Evolutionary conservation across 2,797 vertebrate species (phyloP).

Genomic region (Danio aesculapii): DNA sequence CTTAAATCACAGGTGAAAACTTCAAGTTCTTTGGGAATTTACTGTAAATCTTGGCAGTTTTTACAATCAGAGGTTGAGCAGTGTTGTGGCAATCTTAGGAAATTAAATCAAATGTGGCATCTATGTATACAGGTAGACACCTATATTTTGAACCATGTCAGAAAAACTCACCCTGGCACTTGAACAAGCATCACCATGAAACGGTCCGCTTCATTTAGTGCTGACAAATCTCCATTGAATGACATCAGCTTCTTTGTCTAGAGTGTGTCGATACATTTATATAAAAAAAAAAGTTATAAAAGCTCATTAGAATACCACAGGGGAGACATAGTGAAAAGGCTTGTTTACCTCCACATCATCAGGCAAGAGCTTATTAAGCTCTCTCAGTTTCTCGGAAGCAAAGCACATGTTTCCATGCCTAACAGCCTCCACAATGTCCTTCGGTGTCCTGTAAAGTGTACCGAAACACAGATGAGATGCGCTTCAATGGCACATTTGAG

Average conservation of each 20-base stretch:
- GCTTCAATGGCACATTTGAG: not conserved
- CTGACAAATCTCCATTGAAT: slow-evolving; percentile 73
- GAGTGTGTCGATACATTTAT: not conserved
- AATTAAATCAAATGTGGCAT: not conserved
- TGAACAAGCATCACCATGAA: slow-evolving; percentile 84
- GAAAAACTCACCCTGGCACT: slow-evolving; percentile 75
- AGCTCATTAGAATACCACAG: not conserved
- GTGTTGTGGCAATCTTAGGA: not conserved
- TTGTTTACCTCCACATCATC: slow-evolving; percentile 78
- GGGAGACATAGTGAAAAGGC: not conserved
- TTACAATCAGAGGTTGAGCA: not conserved
- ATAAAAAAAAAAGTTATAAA: not conserved
- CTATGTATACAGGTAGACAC: too few species aligned
- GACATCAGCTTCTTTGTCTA: slow-evolving; percentile 79
- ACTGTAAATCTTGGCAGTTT: too few species aligned
- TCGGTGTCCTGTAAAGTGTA: slow-evolving; percentile 73
- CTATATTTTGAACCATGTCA: not conserved
- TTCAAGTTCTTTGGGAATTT: too few species aligned
- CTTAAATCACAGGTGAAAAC: too few species aligned
- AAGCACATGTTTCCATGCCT: slow-evolving; percentile 74
- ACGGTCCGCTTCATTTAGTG: slow-evolving; percentile 79
- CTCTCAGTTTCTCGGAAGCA: slow-evolving; percentile 78
- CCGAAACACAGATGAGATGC: not conserved
- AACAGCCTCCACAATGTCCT: slow-evolving; percentile 79
- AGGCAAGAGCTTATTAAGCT: slow-evolving; percentile 82